Conservation (phyloP, 2,888 invertebrate species). For the Drosophila parthenogenetica region DNA sequence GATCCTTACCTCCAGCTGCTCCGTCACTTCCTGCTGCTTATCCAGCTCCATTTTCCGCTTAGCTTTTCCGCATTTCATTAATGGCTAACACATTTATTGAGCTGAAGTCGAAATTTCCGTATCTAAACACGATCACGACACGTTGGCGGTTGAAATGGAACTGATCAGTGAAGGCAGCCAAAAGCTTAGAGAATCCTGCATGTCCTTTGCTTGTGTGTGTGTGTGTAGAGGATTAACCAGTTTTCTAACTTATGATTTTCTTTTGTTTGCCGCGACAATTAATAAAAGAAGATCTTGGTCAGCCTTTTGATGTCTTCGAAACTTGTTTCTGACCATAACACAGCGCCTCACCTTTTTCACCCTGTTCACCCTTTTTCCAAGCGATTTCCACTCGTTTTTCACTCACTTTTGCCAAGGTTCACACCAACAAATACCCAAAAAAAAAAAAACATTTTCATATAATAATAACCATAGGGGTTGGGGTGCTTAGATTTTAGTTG, state of each 20-base stretch:
- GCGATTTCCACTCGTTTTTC: slow-evolving; percentile 33
- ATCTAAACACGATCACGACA: slow-evolving; percentile 64
- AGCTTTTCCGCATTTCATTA: not conserved
- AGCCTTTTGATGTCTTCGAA: slow-evolving; percentile 65
- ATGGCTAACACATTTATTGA: slow-evolving; percentile 1
- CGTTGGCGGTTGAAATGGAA: slow-evolving; percentile 67
- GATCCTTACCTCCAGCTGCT: slow-evolving; percentile 36
- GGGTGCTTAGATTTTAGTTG: slow-evolving; percentile 54
- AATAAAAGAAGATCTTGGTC: slow-evolving; percentile 63
- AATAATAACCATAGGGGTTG: slow-evolving; percentile 63
- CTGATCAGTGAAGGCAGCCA: slow-evolving; percentile 55
- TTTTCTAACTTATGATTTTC: slow-evolving; percentile 56
- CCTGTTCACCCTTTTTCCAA: slow-evolving; percentile 53
- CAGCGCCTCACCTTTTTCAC: slow-evolving; percentile 73
- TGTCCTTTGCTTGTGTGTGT: slow-evolving; percentile 3
- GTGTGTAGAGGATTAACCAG: slow-evolving; percentile 39
- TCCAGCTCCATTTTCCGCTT: not conserved
- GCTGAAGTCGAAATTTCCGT: slow-evolving; percentile 15
- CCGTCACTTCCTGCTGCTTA: not conserved
- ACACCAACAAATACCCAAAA: slow-evolving; percentile 30
- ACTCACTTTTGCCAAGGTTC: slow-evolving; percentile 43
- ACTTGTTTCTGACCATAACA: slow-evolving; percentile 58
- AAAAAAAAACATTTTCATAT: slow-evolving; percentile 41
- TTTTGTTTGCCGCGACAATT: slow-evolving; percentile 70
- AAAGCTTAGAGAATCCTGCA: slow-evolving; percentile 33